Evolutionary conservation across 1,140 invertebrate genomes (phyloP), one percentile per base, ranked within the genome.

Genomic region (Sycobia sp.): DNA sequence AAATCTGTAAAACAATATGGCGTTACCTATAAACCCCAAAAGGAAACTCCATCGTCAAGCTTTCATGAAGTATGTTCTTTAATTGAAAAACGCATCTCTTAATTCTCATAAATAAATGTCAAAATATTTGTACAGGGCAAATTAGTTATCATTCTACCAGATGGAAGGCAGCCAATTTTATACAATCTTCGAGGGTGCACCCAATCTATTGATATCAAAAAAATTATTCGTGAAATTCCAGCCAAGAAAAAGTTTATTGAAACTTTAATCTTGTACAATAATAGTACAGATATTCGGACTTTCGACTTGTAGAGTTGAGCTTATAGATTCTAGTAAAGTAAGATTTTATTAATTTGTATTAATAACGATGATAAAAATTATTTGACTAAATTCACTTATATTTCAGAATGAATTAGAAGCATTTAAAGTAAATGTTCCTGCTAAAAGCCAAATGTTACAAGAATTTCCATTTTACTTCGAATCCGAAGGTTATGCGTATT

Each of bases 11-110:
- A 47, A 7, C 1, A 18, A 1, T 76, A 67, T 29, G 23, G 25
- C 2, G 25, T 81, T 3, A 67, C 60, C 0, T 81, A 80, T 27
- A 56, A 49, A 1, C 79, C 79, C 3, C 10, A 72, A 7, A 22
- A 60, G 5, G 75, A 73, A 69, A 74, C 64, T 22, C 49, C 27
- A 3, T 66, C 66, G 1, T 27, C 59, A 10, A 63, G 56, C 46
- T 51, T 38, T 22, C 65, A 76, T 39, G 47, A 59, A 46, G 74
- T 76, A 66, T 11, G 16, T 34, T 16, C 22, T 34, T n/a, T n/a
- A 5, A 18, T 34, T 18, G 16, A 8, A n/a, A 34, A 34, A 34
- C 3, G 4, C n/a, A 32, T 32, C n/a, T 50, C 1, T 51, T 51
- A 2, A n/a, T n/a, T n/a, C n/a, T n/a, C n/a, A n/a, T 4, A 8